Evolutionary conservation across 2,113 vertebrate genomes (phyloP).

Genomic region (Pterocles orientalis): DNA sequence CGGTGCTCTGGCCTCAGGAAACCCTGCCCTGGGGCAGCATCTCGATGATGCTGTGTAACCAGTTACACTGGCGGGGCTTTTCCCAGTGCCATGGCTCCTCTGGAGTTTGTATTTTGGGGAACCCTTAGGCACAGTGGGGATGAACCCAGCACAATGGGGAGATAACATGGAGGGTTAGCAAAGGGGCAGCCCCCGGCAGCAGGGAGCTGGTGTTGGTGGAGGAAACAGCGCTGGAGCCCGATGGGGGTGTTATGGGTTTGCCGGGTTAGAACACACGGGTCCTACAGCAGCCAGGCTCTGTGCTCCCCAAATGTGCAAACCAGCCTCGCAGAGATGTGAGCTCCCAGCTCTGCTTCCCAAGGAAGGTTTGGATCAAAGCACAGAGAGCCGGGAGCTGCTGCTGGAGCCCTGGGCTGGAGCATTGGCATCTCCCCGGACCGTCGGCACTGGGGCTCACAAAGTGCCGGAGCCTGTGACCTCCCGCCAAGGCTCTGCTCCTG

Average conservation of each 20-base stretch:
- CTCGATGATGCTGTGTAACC: neutral
- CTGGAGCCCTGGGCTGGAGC: accelerated
- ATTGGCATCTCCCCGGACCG: accelerated
- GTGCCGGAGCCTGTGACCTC: accelerated
- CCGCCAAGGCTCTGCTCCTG: neutral
- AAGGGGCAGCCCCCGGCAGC: neutral
- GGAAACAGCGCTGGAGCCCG: neutral
- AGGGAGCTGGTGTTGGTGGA: no score
- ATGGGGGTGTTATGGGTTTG: neutral
- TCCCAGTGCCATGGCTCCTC: no score
- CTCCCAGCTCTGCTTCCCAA: neutral
- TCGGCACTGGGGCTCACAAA: neutral
- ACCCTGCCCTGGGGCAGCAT: neutral
- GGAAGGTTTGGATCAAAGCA: neutral
- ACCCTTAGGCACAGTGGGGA: accelerated
- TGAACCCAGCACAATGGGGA: accelerated
- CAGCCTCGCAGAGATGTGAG: neutral
- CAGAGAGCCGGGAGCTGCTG: neutral
- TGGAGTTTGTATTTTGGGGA: neutral
- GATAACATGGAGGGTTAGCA: neutral
- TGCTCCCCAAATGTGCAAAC: neutral
- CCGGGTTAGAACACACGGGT: accelerated
- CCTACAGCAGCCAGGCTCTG: neutral
- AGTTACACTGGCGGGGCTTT: no score
- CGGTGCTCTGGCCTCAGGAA: neutral